Base-by-base conservation (phyloP, 2,888 invertebrate genomes). In the Amblyjoppa fuscipennis region DNA sequence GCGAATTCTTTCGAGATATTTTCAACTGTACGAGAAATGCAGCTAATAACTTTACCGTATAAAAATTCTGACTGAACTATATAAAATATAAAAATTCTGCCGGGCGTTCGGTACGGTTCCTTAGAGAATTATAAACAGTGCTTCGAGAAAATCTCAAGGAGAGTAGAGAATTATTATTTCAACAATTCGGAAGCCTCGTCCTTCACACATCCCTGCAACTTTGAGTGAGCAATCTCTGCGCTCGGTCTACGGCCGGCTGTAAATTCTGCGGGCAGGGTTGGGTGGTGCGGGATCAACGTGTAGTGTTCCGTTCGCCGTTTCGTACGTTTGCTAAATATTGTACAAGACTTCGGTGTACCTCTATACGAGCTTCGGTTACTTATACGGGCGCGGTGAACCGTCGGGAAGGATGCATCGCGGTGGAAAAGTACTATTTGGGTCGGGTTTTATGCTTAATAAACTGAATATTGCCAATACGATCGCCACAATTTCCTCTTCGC, bases 211-310 rank as follows among this genome's bases (percentile, higher is more conserved):
- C 69, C 81, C 70, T 91, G 87, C 90, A 91, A 91, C 87, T 91
- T 91, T 91, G 84, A 90, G 88, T 84, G 80, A 88, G 90, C 87
- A 90, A 91, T 91, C 90, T 88, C 84, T 85, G 86, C 86, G 75
- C 81, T 82, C 78, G 81, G 86, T 85, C 80, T 38, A 45, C 81
- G 74, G 70, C 74, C 86, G 88, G 78, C 86, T 78, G 81, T 78
- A 80, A 87, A 88, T 87, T 85, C 78, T 74, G 41, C 59, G 69
- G 56, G 56, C 45, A 75, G 20, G 11, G 11, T 31, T 34, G 66
- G 76, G 51, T 73, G 76, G 45, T 45, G 45, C 13, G 45, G 45
- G 13, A 13, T 82, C 78, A 25, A 61, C 69, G 81, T 69, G 77
- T 34, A 41, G n/a, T 73, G 68, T 61, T 74, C 83, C 77, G 84